phyloP scores from a whole-genome alignment of 2,113 vertebrate species.

The Thryonomys swinderianus region DNA sequence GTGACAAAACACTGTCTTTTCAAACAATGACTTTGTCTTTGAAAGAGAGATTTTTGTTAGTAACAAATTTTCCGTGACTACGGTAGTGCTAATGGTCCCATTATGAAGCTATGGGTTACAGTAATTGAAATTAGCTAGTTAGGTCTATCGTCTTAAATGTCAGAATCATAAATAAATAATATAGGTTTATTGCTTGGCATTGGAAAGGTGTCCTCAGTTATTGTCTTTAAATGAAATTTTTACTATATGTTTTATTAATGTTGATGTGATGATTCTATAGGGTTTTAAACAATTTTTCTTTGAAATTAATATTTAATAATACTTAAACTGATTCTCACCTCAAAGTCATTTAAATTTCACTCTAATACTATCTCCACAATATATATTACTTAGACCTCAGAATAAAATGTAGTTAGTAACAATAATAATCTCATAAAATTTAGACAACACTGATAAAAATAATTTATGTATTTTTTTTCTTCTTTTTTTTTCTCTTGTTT shows the following conservation, averaged over 20 bases:
- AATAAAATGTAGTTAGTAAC: neutral
- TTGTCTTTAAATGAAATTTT: neutral
- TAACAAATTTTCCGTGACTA: neutral
- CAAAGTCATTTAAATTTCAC: neutral
- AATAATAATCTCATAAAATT: neutral
- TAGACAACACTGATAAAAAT: neutral
- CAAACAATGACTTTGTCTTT: neutral
- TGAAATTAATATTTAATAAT: constrained; percentile 1
- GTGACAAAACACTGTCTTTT: neutral
- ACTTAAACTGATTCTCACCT: neutral
- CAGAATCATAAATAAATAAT: neutral
- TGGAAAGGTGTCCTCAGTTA: neutral
- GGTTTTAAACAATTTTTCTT: neutral
- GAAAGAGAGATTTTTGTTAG: neutral
- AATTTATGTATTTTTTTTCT: neutral
- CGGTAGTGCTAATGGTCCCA: neutral
- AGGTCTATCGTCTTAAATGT: neutral
- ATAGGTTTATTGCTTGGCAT: neutral
- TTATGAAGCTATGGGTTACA: neutral
- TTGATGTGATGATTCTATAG: neutral
- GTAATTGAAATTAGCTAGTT: neutral
- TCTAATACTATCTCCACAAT: neutral
- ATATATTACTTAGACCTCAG: neutral
- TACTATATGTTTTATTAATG: neutral
- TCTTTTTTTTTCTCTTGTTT: neutral